These are phyloP conservation scores for Chelon auratus DNA, from an alignment of 2,797 vertebrate species.

Conservation along the genomic window DNA sequence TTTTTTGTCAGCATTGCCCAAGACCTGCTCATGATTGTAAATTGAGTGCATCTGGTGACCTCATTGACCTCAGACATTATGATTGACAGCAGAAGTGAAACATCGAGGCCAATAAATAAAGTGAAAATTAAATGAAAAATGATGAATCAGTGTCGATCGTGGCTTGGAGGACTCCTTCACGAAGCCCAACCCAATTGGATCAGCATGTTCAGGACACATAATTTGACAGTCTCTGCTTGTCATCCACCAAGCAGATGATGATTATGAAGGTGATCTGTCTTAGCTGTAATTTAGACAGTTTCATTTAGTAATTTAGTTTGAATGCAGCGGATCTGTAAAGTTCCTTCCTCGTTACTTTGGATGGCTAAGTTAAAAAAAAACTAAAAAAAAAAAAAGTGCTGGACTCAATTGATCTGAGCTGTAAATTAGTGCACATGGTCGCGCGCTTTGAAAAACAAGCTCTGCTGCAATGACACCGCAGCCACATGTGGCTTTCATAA, in stretches of 20 bases:
- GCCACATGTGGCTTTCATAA: slow-evolving; percentile 62
- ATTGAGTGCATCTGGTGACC: slow-evolving; percentile 59
- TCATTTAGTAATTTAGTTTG: neutral
- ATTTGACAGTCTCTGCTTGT: slow-evolving; percentile 17
- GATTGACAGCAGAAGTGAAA: slow-evolving; percentile 59
- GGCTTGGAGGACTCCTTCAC: slow-evolving; percentile 39
- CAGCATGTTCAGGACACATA: slow-evolving; percentile 60
- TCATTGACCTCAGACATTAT: slow-evolving; percentile 33
- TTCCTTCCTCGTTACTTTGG: slow-evolving; percentile 23
- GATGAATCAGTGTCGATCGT: slow-evolving; percentile 51
- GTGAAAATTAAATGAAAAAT: slow-evolving; percentile 26
- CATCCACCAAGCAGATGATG: slow-evolving; percentile 33
- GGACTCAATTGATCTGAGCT: slow-evolving; percentile 24
- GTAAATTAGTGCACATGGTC: slow-evolving; percentile 30
- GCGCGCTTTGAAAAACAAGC: slow-evolving; percentile 43
- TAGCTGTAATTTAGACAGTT: slow-evolving; percentile 25
- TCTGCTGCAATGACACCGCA: slow-evolving; percentile 35
- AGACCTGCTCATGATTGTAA: slow-evolving; percentile 36
- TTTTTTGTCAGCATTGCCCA: slow-evolving; percentile 39
- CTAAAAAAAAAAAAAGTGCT: slow-evolving; percentile 4
- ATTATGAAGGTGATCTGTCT: slow-evolving; percentile 24
- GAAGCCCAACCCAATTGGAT: slow-evolving; percentile 48
- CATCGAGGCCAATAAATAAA: slow-evolving; percentile 52
- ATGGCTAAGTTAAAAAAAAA: neutral
- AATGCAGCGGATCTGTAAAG: slow-evolving; percentile 19